Conservation (phyloP, 2,113 vertebrate species). For the Balaeniceps rex region DNA sequence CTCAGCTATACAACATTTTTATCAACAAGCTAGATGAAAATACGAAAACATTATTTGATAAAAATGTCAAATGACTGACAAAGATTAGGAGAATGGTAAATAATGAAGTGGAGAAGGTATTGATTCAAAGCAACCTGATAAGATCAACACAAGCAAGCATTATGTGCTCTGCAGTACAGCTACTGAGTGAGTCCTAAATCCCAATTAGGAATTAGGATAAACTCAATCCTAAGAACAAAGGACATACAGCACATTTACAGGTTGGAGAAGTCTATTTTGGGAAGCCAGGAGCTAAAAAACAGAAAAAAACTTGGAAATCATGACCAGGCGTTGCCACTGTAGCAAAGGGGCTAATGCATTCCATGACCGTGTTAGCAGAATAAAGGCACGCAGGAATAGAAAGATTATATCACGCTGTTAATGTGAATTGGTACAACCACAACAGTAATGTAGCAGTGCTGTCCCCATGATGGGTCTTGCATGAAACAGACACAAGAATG, state of each 20-base stretch:
- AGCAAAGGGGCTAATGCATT: background rate
- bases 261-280: background rate
- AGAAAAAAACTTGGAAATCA: background rate
- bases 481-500: background rate
- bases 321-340: background rate
- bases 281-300: background rate
- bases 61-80: constrained; percentile 57
- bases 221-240: background rate
- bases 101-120: constrained; percentile 59
- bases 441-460: background rate
- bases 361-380: background rate
- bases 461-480: background rate
- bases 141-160: constrained; percentile 55
- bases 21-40: constrained; percentile 52
- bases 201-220: constrained; percentile 15
- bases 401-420: background rate
- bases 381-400: background rate
- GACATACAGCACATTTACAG: background rate
- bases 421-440: background rate
- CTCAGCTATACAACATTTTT: constrained; percentile 41
- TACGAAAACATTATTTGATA: constrained; percentile 55
- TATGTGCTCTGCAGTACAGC: background rate
- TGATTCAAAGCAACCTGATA: constrained; percentile 55
- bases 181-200: constrained; percentile 12
- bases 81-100: constrained; percentile 59